Percentiles rank a stretch among this genome's conserved stretches.
phyloP scores from a whole-genome alignment of 2,888 invertebrate species.

The Nomada ferruginata region DNA sequence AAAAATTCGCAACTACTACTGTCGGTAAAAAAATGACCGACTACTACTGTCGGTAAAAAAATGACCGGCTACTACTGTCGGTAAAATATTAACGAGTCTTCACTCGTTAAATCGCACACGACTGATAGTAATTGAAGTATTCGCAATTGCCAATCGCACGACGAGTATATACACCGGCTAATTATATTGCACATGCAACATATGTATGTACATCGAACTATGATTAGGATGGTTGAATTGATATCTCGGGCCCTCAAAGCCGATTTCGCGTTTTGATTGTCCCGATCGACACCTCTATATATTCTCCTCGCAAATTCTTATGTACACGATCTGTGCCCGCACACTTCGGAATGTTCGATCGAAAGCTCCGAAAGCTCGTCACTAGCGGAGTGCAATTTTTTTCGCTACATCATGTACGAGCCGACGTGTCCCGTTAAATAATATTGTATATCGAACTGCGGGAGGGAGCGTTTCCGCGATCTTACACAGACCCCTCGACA shows the following conservation, averaged over 20 bases:
- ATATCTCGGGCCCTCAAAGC: conserved; percentile 37
- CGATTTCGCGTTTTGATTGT: not conserved
- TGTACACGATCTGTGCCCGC: not conserved
- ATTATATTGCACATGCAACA: conserved; percentile 56
- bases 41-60: too few species aligned
- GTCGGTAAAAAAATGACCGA: not conserved
- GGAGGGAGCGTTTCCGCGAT: conserved; percentile 23
- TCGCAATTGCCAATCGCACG: conserved; percentile 7
- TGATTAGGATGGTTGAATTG: conserved; percentile 48
- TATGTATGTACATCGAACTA: conserved; percentile 55
- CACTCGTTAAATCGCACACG: not conserved
- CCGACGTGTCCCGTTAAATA: conserved; percentile 16
- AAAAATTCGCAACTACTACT: not conserved
- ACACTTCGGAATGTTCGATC: conserved; percentile 30
- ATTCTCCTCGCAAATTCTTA: not conserved
- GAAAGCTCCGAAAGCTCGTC: conserved; percentile 18
- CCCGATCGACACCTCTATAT: not conserved
- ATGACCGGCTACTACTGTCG: not conserved
- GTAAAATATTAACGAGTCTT: not conserved
- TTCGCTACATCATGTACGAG: conserved; percentile 1
- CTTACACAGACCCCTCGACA: conserved; percentile 29
- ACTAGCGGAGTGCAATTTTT: conserved; percentile 1
- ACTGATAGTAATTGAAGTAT: not conserved
- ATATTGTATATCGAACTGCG: conserved; percentile 49
- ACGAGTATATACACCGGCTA: conserved; percentile 46